Conservation (phyloP, 2,888 invertebrate species). For the Dasysyrphus tricinctus region DNA sequence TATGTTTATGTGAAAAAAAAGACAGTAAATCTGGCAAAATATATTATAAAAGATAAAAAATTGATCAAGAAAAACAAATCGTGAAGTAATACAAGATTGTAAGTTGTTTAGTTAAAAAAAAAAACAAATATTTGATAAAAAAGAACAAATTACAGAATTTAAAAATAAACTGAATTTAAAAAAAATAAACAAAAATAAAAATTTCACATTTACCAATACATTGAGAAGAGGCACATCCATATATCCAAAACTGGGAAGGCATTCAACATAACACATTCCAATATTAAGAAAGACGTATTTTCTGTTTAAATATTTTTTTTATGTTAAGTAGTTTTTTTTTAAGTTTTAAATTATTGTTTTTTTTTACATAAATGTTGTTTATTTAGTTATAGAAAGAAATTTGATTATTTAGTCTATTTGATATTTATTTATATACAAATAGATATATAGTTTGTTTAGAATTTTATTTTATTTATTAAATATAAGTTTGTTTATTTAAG, state of each 20-base stretch:
- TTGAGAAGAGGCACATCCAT: constrained; percentile 79
- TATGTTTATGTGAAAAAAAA: constrained; percentile 27
- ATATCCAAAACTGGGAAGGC: constrained; percentile 78
- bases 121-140: constrained; percentile 71
- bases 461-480: constrained; percentile 21
- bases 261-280: constrained; percentile 79
- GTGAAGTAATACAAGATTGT: constrained; percentile 25
- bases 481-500: constrained; percentile 63
- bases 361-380: constrained; percentile 69
- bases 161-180: constrained; percentile 78
- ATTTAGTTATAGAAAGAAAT: constrained; percentile 49
- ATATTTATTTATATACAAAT: constrained; percentile 66
- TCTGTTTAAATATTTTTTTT: constrained; percentile 69
- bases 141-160: constrained; percentile 75
- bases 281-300: constrained; percentile 77
- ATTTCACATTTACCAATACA: constrained; percentile 83
- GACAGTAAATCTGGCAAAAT: constrained; percentile 41
- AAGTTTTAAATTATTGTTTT: constrained; percentile 56
- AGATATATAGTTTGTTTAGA: constrained; percentile 24
- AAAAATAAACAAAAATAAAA: constrained; percentile 76
- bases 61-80: constrained; percentile 4
- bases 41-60: constrained; percentile 35
- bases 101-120: not conserved
- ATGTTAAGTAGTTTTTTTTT: constrained; percentile 62
- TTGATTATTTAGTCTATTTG: constrained; percentile 74